phyloP scores from a whole-genome alignment of 2,888 invertebrate genomes.

The Halictus ligatus region DNA sequence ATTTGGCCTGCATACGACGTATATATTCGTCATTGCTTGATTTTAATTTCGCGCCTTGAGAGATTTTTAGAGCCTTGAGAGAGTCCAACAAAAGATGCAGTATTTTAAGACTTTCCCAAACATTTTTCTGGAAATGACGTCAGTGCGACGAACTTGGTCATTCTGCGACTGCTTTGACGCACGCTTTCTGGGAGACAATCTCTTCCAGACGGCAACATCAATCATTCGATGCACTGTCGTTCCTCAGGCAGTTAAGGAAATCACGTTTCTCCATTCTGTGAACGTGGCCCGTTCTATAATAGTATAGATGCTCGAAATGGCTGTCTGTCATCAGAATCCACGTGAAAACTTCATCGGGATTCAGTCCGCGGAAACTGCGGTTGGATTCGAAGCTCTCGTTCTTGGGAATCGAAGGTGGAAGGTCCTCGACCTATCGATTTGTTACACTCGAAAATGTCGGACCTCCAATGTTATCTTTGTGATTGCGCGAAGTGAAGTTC shows the following conservation, averaged over 20 bases:
- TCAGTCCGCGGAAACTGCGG: slow-evolving; percentile 34
- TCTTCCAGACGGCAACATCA: slow-evolving; percentile 20
- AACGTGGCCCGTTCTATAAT: background rate
- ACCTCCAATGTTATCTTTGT: background rate
- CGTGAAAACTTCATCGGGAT: slow-evolving; percentile 50
- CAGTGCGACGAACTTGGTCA: background rate
- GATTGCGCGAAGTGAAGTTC: background rate
- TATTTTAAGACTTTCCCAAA: no score
- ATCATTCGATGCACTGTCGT: slow-evolving; percentile 39
- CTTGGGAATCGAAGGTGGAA: background rate
- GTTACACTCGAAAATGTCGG: background rate
- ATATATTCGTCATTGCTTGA: no score
- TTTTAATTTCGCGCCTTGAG: no score
- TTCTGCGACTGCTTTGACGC: background rate
- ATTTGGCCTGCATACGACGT: no score
- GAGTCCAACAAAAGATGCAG: no score
- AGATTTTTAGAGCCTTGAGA: no score
- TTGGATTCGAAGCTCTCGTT: background rate
- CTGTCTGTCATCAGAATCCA: background rate
- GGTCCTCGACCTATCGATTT: slow-evolving; percentile 2
- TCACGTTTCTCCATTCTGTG: slow-evolving; percentile 15
- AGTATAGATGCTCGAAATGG: slow-evolving; percentile 3
- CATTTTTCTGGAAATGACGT: no score
- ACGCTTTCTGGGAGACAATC: background rate
- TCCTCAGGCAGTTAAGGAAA: slow-evolving; percentile 11